phyloP scores from a whole-genome alignment of 2,113 vertebrate species.

The Pteronura brasiliensis region DNA sequence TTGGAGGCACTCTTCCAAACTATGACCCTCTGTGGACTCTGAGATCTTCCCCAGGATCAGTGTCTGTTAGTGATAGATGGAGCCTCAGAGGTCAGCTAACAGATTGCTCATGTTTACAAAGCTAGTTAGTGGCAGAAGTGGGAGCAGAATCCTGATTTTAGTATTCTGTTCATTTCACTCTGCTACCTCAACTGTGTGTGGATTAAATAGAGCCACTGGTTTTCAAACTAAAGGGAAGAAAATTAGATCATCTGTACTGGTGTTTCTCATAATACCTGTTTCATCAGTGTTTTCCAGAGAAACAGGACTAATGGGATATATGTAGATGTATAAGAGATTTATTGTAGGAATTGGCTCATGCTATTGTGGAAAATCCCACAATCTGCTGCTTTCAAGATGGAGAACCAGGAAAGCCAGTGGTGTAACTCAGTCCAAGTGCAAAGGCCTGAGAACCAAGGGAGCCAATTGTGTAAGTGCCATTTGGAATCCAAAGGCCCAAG shows the following conservation, averaged over 20 bases:
- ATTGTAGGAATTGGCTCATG: background rate
- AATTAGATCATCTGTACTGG: background rate
- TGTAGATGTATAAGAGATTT: background rate
- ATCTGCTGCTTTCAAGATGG: background rate
- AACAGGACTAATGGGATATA: background rate
- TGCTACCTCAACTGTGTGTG: background rate
- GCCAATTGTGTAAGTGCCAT: too few species aligned
- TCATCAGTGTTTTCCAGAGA: background rate
- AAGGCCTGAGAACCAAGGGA: background rate
- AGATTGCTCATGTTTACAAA: background rate
- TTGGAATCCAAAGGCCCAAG: background rate
- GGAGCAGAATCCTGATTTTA: background rate
- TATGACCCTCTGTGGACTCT: background rate
- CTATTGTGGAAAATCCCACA: background rate
- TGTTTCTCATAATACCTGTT: background rate
- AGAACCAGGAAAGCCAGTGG: background rate
- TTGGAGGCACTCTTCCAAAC: background rate
- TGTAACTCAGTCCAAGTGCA: background rate
- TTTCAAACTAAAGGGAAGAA: background rate
- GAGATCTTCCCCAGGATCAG: background rate
- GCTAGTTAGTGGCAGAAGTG: background rate
- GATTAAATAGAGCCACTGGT: background rate
- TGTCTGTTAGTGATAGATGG: background rate
- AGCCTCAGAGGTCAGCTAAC: background rate
- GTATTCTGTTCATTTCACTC: background rate